Percentiles rank a stretch among this genome's conserved stretches.
Evolutionary conservation across 2,888 invertebrate species (phyloP).

Genomic region (Deroplatys truncata): DNA sequence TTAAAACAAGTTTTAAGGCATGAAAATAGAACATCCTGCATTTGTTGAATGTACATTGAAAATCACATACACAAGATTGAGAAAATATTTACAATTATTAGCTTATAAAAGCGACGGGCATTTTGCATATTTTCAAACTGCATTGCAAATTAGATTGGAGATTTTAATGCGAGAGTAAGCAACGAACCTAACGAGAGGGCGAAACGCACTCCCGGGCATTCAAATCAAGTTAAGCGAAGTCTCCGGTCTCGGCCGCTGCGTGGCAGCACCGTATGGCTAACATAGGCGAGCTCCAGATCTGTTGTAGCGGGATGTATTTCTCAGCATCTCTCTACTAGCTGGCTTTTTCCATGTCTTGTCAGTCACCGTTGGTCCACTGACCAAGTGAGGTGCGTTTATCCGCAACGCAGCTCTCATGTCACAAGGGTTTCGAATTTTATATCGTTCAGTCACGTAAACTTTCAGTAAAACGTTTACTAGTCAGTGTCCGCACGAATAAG

Average conservation of each 20-base stretch:
- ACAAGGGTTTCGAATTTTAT: neutral
- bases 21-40: no score
- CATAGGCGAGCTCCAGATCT: constrained; percentile 1
- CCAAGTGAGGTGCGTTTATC: constrained; percentile 8
- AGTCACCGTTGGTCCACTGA: constrained; percentile 13
- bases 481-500: neutral
- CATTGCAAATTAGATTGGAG: neutral
- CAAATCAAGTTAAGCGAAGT: neutral
- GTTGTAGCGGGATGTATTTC: neutral
- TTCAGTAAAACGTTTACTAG: neutral
- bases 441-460: neutral
- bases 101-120: neutral
- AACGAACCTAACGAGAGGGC: neutral
- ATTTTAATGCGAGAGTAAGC: constrained; percentile 1
- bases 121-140: neutral
- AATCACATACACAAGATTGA: no score
- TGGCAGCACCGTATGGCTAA: constrained; percentile 5
- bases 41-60: no score
- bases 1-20: no score
- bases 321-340: constrained; percentile 7
- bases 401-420: neutral
- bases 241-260: neutral
- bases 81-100: neutral
- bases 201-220: neutral
- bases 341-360: neutral